These are phyloP conservation scores for Nomada fabriciana DNA, from an alignment of 2,888 invertebrate genomes.

Conservation along the genomic window DNA sequence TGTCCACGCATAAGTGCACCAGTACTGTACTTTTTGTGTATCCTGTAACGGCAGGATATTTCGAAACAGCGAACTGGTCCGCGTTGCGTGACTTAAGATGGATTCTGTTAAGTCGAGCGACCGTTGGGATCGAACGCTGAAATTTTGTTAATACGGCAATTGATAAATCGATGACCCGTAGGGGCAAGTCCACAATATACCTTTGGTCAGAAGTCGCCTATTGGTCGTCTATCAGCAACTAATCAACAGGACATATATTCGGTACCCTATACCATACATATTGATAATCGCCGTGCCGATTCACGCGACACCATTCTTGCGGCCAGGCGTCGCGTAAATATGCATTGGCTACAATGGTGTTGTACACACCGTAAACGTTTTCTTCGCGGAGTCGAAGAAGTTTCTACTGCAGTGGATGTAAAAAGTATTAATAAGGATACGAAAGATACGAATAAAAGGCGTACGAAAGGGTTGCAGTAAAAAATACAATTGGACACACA, in stretches of 20 bases:
- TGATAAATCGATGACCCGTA: no score
- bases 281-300: constrained; percentile 11
- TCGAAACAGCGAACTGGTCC: constrained; percentile 6
- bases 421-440: no score
- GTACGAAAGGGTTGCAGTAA: no score
- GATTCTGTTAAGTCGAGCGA: background rate
- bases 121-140: constrained; percentile 20
- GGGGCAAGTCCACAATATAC: no score
- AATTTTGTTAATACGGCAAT: background rate
- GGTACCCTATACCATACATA: background rate
- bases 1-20: background rate
- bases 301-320: constrained; percentile 49
- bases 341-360: constrained; percentile 38
- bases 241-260: background rate
- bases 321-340: constrained; percentile 10
- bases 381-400: constrained; percentile 5
- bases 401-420: background rate
- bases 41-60: background rate
- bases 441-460: no score
- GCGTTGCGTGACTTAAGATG: background rate
- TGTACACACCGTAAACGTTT: constrained; percentile 19
- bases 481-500: no score
- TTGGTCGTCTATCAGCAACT: background rate
- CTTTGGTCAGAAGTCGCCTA: background rate
- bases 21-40: no score